Evolutionary conservation across 2,113 vertebrate species (phyloP).

Genomic region (Bucco capensis): DNA sequence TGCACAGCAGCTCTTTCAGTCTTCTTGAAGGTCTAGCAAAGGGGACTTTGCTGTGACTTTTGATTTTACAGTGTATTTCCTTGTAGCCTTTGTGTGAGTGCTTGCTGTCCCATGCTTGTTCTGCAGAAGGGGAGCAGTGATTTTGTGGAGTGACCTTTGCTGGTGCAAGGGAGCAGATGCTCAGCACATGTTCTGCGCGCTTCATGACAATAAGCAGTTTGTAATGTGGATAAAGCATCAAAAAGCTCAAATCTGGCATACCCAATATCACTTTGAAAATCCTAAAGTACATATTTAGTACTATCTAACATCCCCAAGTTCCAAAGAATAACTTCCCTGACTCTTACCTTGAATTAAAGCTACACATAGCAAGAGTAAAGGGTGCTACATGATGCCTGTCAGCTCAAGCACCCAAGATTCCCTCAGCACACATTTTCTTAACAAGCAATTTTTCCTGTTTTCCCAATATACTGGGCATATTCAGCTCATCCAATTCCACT

Average conservation of each 20-base stretch:
- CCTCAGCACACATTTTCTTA: background rate
- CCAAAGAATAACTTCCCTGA: background rate
- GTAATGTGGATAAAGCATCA: background rate
- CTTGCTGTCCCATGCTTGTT: background rate
- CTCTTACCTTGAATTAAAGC: background rate
- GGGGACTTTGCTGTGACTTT: background rate
- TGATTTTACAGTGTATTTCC: background rate
- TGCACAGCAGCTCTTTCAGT: background rate
- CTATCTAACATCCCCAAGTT: background rate
- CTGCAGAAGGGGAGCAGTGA: background rate
- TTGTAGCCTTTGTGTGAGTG: background rate
- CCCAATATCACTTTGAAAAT: background rate
- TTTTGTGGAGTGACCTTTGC: background rate
- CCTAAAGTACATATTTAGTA: background rate
- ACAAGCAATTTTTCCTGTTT: background rate
- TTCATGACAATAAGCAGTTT: background rate
- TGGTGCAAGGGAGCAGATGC: background rate
- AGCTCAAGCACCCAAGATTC: background rate
- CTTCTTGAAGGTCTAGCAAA: background rate
- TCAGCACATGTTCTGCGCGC: accelerated
- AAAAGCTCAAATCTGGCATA: background rate
- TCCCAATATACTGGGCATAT: background rate
- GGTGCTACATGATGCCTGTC: background rate
- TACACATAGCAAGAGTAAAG: background rate
- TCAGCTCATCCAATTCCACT: background rate